A percentile compares a stretch with the other conserved stretches of the same genome.
These are phyloP conservation scores for Oplegnathus fasciatus DNA, from an alignment of 2,113 vertebrate genomes.

Conservation along the genomic window DNA sequence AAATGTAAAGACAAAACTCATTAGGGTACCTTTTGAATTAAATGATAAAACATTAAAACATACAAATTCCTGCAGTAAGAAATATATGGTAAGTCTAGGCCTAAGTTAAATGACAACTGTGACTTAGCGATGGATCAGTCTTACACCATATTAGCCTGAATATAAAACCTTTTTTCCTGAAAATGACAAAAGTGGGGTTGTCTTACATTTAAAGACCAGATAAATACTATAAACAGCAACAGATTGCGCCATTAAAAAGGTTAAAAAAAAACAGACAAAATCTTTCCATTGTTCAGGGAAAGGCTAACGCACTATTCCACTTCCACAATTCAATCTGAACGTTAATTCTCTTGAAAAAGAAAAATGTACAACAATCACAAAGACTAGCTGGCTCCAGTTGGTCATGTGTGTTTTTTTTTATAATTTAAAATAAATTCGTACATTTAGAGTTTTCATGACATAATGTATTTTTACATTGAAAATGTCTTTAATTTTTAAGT, in stretches of 20 bases:
- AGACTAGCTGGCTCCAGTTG: not conserved
- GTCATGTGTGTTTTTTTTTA: too few species aligned
- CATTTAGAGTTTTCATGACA: too few species aligned
- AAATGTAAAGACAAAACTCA: not conserved
- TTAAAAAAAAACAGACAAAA: not conserved
- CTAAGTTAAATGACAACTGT: not conserved
- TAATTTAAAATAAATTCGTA: too few species aligned
- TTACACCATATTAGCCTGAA: not conserved
- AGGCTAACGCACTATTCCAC: not conserved
- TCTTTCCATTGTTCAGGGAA: not conserved
- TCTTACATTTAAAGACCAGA: not conserved
- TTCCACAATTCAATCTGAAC: not conserved
- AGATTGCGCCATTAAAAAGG: not conserved
- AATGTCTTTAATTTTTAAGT: too few species aligned
- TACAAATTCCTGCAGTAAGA: not conserved
- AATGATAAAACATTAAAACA: not conserved
- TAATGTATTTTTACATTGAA: too few species aligned
- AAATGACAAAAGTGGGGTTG: not conserved
- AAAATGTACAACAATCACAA: not conserved
- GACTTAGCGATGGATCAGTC: too few species aligned
- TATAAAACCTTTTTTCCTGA: not conserved
- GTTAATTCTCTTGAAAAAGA: not conserved
- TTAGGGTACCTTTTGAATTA: not conserved
- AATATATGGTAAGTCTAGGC: too few species aligned
- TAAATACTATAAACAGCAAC: not conserved